A percentile compares a stretch with the other conserved stretches of the same genome.
Evolutionary conservation across 2,888 invertebrate species (phyloP).

Genomic region (Limnephilus marmoratus): DNA sequence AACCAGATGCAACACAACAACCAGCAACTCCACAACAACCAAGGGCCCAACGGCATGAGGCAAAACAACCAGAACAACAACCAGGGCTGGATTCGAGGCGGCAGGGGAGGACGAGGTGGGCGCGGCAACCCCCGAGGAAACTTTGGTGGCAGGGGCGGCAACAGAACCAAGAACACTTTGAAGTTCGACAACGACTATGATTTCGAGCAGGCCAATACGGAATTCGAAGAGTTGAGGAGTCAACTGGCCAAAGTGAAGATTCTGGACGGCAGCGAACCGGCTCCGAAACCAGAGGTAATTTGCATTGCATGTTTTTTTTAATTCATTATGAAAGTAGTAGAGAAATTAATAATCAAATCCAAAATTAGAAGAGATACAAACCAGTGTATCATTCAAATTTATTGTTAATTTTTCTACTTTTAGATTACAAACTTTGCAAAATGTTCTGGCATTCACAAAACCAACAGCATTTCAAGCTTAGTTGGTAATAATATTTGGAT

Average conservation of each 20-base stretch:
- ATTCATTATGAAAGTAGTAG: too few relatives aligned
- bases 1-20: constrained; percentile 68
- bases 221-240: constrained; percentile 94
- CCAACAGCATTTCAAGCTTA: too few relatives aligned
- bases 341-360: too few relatives aligned
- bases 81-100: constrained; percentile 75
- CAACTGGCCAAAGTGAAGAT: constrained; percentile 92
- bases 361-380: too few relatives aligned
- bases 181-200: constrained; percentile 99
- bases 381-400: too few relatives aligned
- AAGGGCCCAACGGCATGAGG: constrained; percentile 66
- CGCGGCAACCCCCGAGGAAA: constrained; percentile 73
- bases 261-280: constrained; percentile 75
- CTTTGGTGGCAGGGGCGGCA: constrained; percentile 69
- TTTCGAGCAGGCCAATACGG: constrained; percentile 98
- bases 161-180: constrained; percentile 82
- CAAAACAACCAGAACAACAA: constrained; percentile 71
- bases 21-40: constrained; percentile 68
- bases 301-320: not conserved
- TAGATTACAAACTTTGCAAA: too few relatives aligned
- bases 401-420: too few relatives aligned
- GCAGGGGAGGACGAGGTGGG: constrained; percentile 71
- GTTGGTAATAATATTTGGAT: too few relatives aligned
- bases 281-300: constrained; percentile 74
- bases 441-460: not conserved